phyloP scores from a whole-genome alignment of 2,113 vertebrate genomes.

The Sterna hirundo region DNA sequence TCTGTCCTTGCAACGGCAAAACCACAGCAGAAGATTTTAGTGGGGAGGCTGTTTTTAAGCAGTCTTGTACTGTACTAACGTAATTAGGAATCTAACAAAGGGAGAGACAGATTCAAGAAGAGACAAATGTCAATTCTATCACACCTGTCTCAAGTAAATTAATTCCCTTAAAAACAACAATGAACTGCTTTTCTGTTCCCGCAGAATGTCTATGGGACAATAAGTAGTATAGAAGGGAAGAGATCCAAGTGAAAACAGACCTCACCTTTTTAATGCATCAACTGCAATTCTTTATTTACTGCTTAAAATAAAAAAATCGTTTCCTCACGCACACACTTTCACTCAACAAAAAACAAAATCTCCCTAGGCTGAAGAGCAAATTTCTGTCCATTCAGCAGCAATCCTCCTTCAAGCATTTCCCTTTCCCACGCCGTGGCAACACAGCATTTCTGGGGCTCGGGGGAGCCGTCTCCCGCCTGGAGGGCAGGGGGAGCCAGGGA shows the following conservation, averaged over 20 bases:
- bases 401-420: not conserved
- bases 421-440: not conserved
- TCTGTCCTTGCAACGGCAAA: not conserved
- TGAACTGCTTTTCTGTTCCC: not conserved
- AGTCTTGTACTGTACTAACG: not conserved
- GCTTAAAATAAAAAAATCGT: not conserved
- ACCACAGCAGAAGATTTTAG: not conserved
- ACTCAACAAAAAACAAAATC: not conserved
- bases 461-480: not conserved
- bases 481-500: not conserved
- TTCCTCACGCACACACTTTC: not conserved
- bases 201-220: not conserved
- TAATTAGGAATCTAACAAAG: not conserved
- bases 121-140: not conserved
- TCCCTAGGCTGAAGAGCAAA: not conserved
- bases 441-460: not conserved
- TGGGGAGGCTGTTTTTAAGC: not conserved
- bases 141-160: not conserved
- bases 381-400: not conserved
- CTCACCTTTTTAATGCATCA: not conserved
- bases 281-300: not conserved
- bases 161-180: not conserved
- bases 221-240: not conserved
- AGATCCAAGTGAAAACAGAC: not conserved
- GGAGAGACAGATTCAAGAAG: not conserved